These are phyloP conservation scores for Anolis apletophallus DNA, from an alignment of 2,797 vertebrate species.

Conservation along the genomic window DNA sequence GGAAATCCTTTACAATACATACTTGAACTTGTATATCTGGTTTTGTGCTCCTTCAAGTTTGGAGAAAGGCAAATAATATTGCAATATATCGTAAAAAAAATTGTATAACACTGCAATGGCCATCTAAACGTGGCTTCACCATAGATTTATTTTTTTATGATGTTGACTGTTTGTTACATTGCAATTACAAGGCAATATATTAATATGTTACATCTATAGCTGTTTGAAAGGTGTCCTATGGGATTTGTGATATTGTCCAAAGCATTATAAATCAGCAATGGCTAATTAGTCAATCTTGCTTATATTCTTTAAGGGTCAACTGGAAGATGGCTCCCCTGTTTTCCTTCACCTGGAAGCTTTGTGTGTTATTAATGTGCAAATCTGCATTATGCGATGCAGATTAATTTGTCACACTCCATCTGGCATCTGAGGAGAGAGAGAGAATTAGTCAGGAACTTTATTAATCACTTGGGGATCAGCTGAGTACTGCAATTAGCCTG, in stretches of 20 bases:
- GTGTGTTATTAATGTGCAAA: slow-evolving; percentile 46
- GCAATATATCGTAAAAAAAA: no score
- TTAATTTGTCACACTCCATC: slow-evolving; percentile 55
- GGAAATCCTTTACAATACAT: not conserved
- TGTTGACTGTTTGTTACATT: not conserved
- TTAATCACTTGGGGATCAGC: slow-evolving; percentile 61
- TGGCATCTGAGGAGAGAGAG: slow-evolving; percentile 59
- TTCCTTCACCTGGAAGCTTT: slow-evolving; percentile 36
- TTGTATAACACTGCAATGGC: not conserved
- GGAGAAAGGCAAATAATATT: not conserved
- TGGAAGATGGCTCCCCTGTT: slow-evolving; percentile 21
- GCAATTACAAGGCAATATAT: not conserved
- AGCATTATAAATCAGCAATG: not conserved
- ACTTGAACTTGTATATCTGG: not conserved
- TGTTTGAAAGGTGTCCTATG: not conserved
- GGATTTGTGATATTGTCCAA: not conserved
- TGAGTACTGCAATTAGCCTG: slow-evolving; percentile 59
- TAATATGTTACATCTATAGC: not conserved
- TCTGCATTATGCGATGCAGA: slow-evolving; percentile 42
- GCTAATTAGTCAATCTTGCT: not conserved
- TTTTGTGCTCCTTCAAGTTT: not conserved
- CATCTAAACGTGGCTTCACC: not conserved
- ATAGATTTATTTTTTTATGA: not conserved
- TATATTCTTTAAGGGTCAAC: not conserved
- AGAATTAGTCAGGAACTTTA: slow-evolving; percentile 63